These are phyloP conservation scores for Lycopodina hypogea DNA, from an alignment of 37 sponge, comb jelly and placozoan genomes.

Conservation along the genomic window DNA sequence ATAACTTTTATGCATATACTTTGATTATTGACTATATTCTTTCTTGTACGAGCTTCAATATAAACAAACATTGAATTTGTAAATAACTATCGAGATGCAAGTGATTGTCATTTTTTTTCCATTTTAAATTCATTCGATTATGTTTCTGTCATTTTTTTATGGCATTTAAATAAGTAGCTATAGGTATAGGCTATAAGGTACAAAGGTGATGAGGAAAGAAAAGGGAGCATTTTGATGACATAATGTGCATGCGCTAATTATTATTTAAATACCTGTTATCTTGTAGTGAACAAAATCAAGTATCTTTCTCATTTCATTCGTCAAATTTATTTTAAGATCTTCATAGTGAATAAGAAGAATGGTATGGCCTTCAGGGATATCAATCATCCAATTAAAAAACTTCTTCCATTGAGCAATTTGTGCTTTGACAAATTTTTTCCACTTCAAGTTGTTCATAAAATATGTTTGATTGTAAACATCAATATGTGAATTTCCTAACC, in stretches of 20 bases:
- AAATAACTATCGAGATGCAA: no score
- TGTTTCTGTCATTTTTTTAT: no score
- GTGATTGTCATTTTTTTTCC: no score
- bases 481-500: background rate
- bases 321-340: constrained; percentile 23
- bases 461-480: background rate
- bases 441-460: background rate
- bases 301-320: constrained; percentile 33
- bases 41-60: no score
- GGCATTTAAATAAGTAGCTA: no score
- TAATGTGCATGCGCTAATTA: background rate
- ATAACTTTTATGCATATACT: no score
- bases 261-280: background rate
- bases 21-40: no score
- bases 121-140: no score
- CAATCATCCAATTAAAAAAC: background rate
- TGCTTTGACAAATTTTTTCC: background rate
- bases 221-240: background rate
- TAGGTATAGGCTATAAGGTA: background rate
- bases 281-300: constrained; percentile 31
- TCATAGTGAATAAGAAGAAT: constrained; percentile 33
- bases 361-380: no score
- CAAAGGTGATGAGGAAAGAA: background rate
- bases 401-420: background rate
- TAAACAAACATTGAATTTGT: no score